Conservation (phyloP, 1,140 invertebrate genomes). For the Orius insidiosus region DNA sequence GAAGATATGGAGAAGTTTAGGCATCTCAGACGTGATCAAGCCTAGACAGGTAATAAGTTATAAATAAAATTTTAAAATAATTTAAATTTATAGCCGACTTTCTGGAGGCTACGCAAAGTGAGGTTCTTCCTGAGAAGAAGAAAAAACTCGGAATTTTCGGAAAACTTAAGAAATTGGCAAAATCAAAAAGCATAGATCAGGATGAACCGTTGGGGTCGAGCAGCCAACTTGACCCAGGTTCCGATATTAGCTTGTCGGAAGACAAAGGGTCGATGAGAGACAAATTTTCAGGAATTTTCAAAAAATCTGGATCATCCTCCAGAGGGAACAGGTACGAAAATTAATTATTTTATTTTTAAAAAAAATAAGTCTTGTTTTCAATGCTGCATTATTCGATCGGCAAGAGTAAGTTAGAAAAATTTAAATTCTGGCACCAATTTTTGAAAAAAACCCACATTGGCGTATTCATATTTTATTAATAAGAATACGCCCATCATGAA, state of each 20-base stretch:
- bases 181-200: conserved; percentile 50
- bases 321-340: conserved; percentile 43
- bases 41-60: conserved; percentile 41
- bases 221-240: conserved; percentile 48
- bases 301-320: conserved; percentile 40
- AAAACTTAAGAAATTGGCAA: conserved; percentile 67
- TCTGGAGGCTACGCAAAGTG: conserved; percentile 72
- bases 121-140: conserved; percentile 56
- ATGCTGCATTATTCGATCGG: conserved; percentile 13
- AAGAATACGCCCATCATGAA: neutral
- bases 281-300: conserved; percentile 65
- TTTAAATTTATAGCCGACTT: conserved; percentile 36
- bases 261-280: conserved; percentile 47
- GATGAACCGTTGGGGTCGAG: conserved; percentile 11
- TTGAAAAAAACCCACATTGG: neutral
- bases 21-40: conserved; percentile 41
- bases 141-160: conserved; percentile 67
- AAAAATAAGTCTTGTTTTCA: conserved; percentile 13
- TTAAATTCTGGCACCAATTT: too few species aligned
- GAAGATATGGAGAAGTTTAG: conserved; percentile 38
- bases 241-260: conserved; percentile 46
- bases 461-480: neutral
- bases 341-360: conserved; percentile 7
- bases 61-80: conserved; percentile 16
- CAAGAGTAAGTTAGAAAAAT: conserved; percentile 1